These are phyloP conservation scores for Idaea aversata DNA, from an alignment of 2,888 invertebrate genomes.

Conservation along the genomic window DNA sequence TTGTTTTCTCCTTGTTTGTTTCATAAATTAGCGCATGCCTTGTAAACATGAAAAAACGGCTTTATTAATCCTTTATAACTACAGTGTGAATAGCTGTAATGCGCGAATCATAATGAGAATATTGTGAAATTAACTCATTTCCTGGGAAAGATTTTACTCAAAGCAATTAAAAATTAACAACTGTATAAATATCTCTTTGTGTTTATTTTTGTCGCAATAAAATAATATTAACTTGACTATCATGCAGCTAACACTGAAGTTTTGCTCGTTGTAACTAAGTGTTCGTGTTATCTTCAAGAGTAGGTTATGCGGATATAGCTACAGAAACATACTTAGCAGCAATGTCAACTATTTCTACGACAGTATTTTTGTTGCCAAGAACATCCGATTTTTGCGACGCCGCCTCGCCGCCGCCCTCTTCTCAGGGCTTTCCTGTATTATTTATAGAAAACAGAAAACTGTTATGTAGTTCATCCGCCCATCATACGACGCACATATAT, in stretches of 20 bases:
- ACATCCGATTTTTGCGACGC: slow-evolving; percentile 36
- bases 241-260: slow-evolving; percentile 12
- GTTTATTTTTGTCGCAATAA: not conserved
- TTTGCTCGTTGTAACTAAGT: slow-evolving; percentile 10
- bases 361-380: slow-evolving; percentile 54
- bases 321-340: slow-evolving; percentile 52
- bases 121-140: not conserved
- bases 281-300: slow-evolving; percentile 15
- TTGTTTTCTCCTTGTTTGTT: not conserved
- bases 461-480: slow-evolving; percentile 24
- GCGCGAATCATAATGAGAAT: not conserved
- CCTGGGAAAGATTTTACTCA: slow-evolving; percentile 4
- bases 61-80: not conserved
- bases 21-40: not conserved
- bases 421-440: slow-evolving; percentile 49
- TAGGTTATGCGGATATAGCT: slow-evolving; percentile 54
- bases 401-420: slow-evolving; percentile 42
- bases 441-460: slow-evolving; percentile 38
- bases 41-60: too few relatives aligned
- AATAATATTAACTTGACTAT: not conserved
- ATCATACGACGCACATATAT: slow-evolving; percentile 9
- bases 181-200: not conserved
- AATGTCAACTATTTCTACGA: slow-evolving; percentile 68
- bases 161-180: slow-evolving; percentile 9
- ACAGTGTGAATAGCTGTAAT: not conserved